These are phyloP conservation scores for Bolinopsis microptera DNA, from an alignment of 37 sponge, comb jelly and placozoan genomes.

Conservation along the genomic window DNA sequence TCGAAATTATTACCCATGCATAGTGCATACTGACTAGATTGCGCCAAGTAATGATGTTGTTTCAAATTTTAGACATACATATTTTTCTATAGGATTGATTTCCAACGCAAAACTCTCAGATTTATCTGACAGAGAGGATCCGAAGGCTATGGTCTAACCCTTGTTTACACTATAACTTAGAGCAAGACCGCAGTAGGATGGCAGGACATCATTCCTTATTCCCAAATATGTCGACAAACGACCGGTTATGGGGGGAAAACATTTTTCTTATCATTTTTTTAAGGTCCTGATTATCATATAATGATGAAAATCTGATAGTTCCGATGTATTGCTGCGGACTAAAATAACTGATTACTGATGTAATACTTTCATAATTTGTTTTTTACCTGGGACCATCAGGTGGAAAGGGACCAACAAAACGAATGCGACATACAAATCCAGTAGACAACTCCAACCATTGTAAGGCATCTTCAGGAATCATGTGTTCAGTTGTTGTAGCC, in stretches of 20 bases:
- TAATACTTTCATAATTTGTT: background rate
- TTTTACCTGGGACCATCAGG: background rate
- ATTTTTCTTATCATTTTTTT: too few relatives aligned
- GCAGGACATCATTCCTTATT: conserved; percentile 10
- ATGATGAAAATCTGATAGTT: too few relatives aligned
- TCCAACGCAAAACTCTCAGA: too few relatives aligned
- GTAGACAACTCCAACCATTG: conserved; percentile 52
- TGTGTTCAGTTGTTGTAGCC: too few relatives aligned
- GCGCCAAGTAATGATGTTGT: too few relatives aligned
- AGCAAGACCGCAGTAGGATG: conserved; percentile 2
- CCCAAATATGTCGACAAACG: conserved; percentile 25
- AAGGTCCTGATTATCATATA: too few relatives aligned
- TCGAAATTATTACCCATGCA: too few relatives aligned
- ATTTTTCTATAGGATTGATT: too few relatives aligned
- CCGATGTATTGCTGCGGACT: too few relatives aligned
- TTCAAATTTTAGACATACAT: too few relatives aligned
- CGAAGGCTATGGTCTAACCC: background rate
- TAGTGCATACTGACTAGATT: too few relatives aligned
- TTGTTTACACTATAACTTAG: background rate
- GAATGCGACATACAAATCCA: background rate
- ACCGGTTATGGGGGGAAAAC: background rate
- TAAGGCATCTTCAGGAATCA: conserved; percentile 25
- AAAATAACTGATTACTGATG: background rate
- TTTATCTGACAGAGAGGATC: background rate
- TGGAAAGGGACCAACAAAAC: conserved; percentile 13